phyloP scores from a whole-genome alignment of 2,888 invertebrate genomes.

The Hydropsyche betteni region DNA sequence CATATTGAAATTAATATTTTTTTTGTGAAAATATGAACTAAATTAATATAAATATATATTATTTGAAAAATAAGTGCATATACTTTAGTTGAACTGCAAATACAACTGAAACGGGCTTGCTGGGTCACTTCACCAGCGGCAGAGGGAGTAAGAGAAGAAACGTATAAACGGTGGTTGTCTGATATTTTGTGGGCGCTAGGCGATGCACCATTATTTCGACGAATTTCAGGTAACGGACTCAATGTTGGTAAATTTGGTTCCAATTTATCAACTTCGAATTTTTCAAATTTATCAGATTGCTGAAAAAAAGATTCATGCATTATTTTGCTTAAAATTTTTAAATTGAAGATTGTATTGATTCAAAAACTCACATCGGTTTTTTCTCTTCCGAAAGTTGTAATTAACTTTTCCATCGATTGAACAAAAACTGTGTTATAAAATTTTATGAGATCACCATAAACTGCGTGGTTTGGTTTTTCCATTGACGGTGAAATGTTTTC shows the following conservation, averaged over 20 bases:
- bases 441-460: constrained; percentile 86
- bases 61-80: neutral
- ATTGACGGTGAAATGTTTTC: constrained; percentile 7
- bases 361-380: neutral
- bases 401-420: constrained; percentile 79
- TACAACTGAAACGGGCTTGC: constrained; percentile 80
- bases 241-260: constrained; percentile 55
- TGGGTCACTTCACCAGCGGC: constrained; percentile 55
- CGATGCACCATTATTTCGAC: constrained; percentile 52
- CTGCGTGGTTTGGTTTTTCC: too few species aligned
- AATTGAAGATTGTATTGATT: too few species aligned
- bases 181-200: constrained; percentile 60
- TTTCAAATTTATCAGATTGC: too few species aligned
- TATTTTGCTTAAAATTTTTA: too few species aligned
- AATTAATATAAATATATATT: too few species aligned
- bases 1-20: too few species aligned
- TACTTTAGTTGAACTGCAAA: constrained; percentile 13
- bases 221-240: constrained; percentile 54
- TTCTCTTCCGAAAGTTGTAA: neutral
- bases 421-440: constrained; percentile 95
- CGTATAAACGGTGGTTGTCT: constrained; percentile 66
- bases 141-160: constrained; percentile 61
- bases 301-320: too few species aligned
- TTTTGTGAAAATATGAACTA: too few species aligned
- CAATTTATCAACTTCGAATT: too few species aligned